Percentiles rank a stretch among this genome's conserved stretches.
Evolutionary conservation across 2,888 invertebrate genomes (phyloP).

Genomic region (Nebria brevicollis): DNA sequence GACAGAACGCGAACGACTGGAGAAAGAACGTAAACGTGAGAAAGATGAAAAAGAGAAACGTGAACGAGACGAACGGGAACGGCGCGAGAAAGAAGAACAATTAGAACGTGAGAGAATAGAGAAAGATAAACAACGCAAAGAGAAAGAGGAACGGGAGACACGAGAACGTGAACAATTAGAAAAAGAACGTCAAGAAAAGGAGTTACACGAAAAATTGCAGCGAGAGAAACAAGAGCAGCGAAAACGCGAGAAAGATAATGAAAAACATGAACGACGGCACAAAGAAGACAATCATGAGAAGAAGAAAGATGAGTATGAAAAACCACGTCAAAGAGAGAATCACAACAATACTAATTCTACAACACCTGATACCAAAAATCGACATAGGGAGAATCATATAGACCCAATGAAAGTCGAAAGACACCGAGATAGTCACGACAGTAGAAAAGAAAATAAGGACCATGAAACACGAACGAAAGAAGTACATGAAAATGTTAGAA

Average conservation of each 20-base stretch:
- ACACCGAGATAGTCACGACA: slow-evolving; percentile 57
- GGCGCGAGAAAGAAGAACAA: slow-evolving; percentile 56
- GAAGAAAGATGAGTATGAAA: slow-evolving; percentile 60
- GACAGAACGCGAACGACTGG: slow-evolving; percentile 51
- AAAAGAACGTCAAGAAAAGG: slow-evolving; percentile 59
- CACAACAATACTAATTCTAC: slow-evolving; percentile 58
- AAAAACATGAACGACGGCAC: slow-evolving; percentile 59
- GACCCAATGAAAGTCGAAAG: slow-evolving; percentile 58
- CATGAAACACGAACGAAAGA: slow-evolving; percentile 62
- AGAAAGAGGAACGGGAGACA: slow-evolving; percentile 64
- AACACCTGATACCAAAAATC: slow-evolving; percentile 59
- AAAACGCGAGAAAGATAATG: slow-evolving; percentile 57
- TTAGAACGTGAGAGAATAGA: slow-evolving; percentile 56
- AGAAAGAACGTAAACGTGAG: slow-evolving; percentile 54
- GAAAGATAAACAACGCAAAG: slow-evolving; percentile 61
- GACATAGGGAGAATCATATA: slow-evolving; percentile 61
- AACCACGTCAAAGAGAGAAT: slow-evolving; percentile 66
- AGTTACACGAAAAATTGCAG: slow-evolving; percentile 56
- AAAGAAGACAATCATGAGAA: slow-evolving; percentile 55
- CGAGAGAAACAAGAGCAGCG: slow-evolving; percentile 64
- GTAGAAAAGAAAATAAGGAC: slow-evolving; percentile 56
- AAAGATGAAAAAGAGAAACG: slow-evolving; percentile 59
- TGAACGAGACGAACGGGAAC: slow-evolving; percentile 60
- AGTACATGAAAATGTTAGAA: slow-evolving; percentile 63
- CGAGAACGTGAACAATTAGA: slow-evolving; percentile 61